Evolutionary conservation across 1,140 invertebrate species (phyloP).

Genomic region (Mizuhopecten yessoensis): DNA sequence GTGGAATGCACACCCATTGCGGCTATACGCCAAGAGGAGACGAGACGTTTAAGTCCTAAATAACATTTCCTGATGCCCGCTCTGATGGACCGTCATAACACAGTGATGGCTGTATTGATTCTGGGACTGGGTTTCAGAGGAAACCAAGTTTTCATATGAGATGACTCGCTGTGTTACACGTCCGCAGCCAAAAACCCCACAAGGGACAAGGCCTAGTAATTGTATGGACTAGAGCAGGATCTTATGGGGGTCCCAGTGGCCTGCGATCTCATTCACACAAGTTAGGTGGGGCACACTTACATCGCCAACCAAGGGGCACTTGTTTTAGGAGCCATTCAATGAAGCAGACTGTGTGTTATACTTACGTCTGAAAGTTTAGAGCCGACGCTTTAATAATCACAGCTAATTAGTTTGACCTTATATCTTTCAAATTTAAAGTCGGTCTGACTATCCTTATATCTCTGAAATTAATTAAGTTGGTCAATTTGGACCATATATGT

Average conservation of each 20-base stretch:
- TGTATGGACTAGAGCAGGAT: not conserved
- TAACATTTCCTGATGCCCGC: not conserved
- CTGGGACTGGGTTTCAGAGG: not conserved
- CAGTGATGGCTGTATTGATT: constrained; percentile 1
- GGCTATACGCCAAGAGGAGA: constrained; percentile 2
- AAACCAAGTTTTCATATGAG: constrained; percentile 39
- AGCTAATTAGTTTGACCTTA: not conserved
- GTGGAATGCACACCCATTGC: not conserved
- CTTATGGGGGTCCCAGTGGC: not conserved
- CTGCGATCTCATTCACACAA: not conserved
- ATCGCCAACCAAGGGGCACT: not conserved
- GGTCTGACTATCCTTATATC: not conserved
- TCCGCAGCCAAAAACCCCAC: constrained; percentile 25
- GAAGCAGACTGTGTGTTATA: not conserved
- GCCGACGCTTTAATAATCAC: not conserved
- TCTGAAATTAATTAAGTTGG: not conserved
- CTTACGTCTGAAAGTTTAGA: not conserved
- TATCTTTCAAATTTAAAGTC: not conserved
- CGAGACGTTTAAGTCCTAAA: constrained; percentile 13
- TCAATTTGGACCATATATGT: not conserved
- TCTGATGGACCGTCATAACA: constrained; percentile 23
- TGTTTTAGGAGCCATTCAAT: not conserved
- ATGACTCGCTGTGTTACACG: not conserved
- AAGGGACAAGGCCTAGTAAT: constrained; percentile 17
- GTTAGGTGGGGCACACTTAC: not conserved